Base-by-base conservation (phyloP, 2,797 vertebrate species). In the Gambelia wislizenii region DNA sequence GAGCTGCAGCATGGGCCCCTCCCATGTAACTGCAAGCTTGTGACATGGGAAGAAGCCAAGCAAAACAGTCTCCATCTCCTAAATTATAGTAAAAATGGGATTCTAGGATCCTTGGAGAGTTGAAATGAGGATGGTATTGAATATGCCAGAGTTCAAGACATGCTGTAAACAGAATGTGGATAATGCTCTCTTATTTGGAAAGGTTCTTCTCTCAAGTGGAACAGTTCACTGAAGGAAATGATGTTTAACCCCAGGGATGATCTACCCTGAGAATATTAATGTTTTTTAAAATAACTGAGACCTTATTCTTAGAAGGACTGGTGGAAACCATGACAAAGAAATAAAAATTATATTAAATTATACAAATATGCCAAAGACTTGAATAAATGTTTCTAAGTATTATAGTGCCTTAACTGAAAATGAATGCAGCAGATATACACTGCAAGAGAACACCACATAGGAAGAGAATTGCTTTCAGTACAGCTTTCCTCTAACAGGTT, bases 401-500 rank as follows among this genome's bases (percentile, higher is more conserved):
- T 42, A n/a, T 36, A 85, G 44, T 61, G n/a, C n/a, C 22, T 83
- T 78, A 72, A 78, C 8, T 86, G 22, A 25, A 83, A 67, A 54
- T 30, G 49, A 88, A 47, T 69, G 47, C 10, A 82, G 36, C 12
- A 42, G 27, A 8, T 8, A 42, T 54, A 54, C 27, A 82, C 77
- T 52, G n/a, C 64, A 30, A 67, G 72, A 69, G n/a, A 76, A 77
- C 8, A 25, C 39, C 47, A 70, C 47, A 77, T 47, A 56, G 78
- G 75, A 78, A 79, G 8, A 67, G 36, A 67, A 67, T 39, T 75
- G 78, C 79, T 89, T 86, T 70, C 79, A 90, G 54, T 52, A 78
- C 74, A 83, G 42, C 79, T 91, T 77, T 86, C 49, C 61, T 69
- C 74, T 52, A 86, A 78, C 42, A 78, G 90, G 16, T 76, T 89